These are phyloP conservation scores for Horisme vitalbata DNA, from an alignment of 2,888 invertebrate genomes.

Conservation along the genomic window DNA sequence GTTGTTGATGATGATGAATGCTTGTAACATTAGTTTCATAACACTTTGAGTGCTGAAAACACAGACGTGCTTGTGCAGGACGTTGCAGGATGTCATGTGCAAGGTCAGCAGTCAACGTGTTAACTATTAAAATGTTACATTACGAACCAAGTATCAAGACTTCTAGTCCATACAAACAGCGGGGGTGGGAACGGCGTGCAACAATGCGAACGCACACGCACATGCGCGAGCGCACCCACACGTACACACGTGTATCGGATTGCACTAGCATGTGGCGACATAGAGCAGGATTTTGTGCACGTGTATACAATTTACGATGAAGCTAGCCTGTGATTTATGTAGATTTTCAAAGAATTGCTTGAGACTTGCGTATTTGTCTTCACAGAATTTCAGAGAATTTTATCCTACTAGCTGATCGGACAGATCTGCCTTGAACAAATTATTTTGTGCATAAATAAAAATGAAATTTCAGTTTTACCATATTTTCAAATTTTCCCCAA, in stretches of 20 bases:
- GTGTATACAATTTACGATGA: slow-evolving; percentile 10
- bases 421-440: no score
- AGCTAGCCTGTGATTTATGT: slow-evolving; percentile 7
- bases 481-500: no score
- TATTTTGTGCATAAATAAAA: no score
- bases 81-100: no score
- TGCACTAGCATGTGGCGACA: slow-evolving; percentile 39
- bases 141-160: slow-evolving; percentile 32
- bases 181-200: slow-evolving; percentile 47
- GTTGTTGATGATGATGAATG: no score
- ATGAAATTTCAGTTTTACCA: no score
- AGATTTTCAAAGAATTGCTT: slow-evolving; percentile 1
- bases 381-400: no score
- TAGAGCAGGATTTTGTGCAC: slow-evolving; percentile 13
- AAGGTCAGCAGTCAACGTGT: no score
- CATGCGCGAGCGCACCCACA: slow-evolving; percentile 20
- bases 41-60: no score
- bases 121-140: not conserved
- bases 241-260: slow-evolving; percentile 37
- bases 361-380: not conserved
- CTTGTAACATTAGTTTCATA: no score
- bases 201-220: slow-evolving; percentile 43
- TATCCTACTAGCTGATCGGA: no score
- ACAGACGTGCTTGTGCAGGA: no score
- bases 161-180: slow-evolving; percentile 12